phyloP scores from a whole-genome alignment of 2,113 vertebrate species.

The Taxidea taxus region DNA sequence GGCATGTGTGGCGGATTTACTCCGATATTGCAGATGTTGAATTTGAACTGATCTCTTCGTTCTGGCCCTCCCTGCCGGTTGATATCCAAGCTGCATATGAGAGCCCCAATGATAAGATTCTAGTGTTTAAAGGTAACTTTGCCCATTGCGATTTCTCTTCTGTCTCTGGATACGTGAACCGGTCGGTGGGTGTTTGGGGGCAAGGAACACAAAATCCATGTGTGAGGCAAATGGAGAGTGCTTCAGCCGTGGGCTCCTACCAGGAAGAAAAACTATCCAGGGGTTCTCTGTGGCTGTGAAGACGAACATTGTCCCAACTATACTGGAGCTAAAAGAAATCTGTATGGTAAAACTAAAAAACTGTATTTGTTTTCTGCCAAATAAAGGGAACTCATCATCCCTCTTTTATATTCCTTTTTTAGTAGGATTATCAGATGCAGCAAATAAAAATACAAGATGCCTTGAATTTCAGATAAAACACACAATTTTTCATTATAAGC shows the following conservation, averaged over 20 bases:
- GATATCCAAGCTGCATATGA: conserved; percentile 90
- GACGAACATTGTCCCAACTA: background rate
- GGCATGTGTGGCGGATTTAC: conserved; percentile 89
- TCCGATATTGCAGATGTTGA: conserved; percentile 77
- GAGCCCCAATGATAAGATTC: conserved; percentile 79
- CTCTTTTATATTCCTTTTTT: background rate
- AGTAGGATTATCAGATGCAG: background rate
- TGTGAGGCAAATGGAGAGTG: background rate
- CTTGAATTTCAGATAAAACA: background rate
- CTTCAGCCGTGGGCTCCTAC: background rate
- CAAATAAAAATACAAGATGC: background rate
- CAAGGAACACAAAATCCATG: background rate
- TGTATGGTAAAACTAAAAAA: background rate
- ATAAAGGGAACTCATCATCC: background rate
- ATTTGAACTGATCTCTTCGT: conserved; percentile 84
- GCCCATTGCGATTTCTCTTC: background rate
- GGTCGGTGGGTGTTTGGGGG: background rate
- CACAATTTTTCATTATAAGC: background rate
- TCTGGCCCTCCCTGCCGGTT: conserved; percentile 88
- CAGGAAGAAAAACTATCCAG: background rate
- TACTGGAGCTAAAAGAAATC: background rate
- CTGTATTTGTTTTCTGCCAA: background rate
- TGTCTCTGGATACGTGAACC: background rate
- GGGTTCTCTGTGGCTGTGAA: background rate
- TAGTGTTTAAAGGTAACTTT: conserved; percentile 86